Evolutionary conservation across 2,797 vertebrate genomes (phyloP).

Genomic region (Brachyalestes nurse): DNA sequence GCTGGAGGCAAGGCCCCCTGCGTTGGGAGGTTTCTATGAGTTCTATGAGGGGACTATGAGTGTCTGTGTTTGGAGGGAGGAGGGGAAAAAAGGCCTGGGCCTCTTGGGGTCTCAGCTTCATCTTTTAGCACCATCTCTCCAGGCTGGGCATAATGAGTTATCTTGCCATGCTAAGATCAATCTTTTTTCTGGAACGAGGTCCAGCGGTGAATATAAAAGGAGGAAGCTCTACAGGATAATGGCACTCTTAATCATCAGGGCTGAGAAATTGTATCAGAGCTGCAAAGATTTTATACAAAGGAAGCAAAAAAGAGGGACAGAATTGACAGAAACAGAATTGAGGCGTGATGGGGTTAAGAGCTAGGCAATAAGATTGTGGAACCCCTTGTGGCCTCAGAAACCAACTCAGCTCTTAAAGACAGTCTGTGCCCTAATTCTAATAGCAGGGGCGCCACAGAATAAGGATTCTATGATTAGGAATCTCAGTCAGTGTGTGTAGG

Average conservation of each 20-base stretch:
- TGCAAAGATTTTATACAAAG: slow-evolving; percentile 51
- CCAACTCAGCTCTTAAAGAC: slow-evolving; percentile 21
- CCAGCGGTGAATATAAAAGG: slow-evolving; percentile 41
- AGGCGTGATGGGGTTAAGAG: slow-evolving; percentile 30
- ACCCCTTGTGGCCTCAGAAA: slow-evolving; percentile 20
- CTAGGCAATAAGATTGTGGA: slow-evolving; percentile 4
- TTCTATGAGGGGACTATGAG: slow-evolving; percentile 51
- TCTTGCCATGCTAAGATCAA: slow-evolving; percentile 54
- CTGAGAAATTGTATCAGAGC: slow-evolving; percentile 58
- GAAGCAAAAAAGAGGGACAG: slow-evolving; percentile 18
- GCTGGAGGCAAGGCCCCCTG: slow-evolving; percentile 55
- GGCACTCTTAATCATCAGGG: slow-evolving; percentile 59
- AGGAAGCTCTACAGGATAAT: slow-evolving; percentile 42
- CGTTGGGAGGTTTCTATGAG: slow-evolving; percentile 60
- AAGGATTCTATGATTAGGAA: not conserved
- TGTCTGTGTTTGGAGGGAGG: slow-evolving; percentile 11
- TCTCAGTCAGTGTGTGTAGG: not conserved
- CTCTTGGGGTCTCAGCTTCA: slow-evolving; percentile 27
- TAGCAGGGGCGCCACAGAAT: not conserved
- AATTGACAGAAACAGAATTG: slow-evolving; percentile 12
- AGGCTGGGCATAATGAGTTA: slow-evolving; percentile 48
- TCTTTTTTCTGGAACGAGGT: slow-evolving; percentile 38
- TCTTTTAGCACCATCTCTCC: slow-evolving; percentile 43
- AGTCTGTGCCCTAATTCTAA: slow-evolving; percentile 1
- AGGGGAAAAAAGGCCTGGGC: slow-evolving; percentile 11